Conservation (phyloP, 2,888 invertebrate genomes). For the Himalopsyche tibetana region DNA sequence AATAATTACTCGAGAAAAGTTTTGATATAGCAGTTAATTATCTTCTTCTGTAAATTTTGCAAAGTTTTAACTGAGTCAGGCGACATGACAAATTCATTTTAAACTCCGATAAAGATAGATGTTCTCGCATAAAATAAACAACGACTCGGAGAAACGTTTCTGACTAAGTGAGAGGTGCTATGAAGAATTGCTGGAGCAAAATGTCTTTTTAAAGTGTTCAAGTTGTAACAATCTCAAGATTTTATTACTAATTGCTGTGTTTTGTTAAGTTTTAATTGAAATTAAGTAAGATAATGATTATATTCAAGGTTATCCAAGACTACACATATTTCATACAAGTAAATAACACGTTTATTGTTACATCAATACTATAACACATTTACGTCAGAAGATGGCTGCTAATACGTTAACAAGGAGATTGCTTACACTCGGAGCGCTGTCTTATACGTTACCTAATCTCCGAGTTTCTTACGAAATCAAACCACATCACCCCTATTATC, state of each 20-base stretch:
- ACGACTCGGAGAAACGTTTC: not conserved
- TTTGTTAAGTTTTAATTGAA: slow-evolving; percentile 7
- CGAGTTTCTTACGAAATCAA: no score
- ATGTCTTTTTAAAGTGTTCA: not conserved
- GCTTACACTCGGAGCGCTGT: no score
- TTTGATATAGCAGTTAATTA: not conserved
- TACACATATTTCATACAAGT: no score
- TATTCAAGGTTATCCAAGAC: no score
- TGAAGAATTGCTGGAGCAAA: not conserved
- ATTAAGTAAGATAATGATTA: not conserved
- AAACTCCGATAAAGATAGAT: not conserved
- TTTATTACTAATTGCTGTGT: not conserved
- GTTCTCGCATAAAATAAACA: not conserved
- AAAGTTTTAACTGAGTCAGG: not conserved
- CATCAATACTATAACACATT: no score
- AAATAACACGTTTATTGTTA: no score
- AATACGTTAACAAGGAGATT: no score
- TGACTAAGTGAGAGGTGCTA: not conserved
- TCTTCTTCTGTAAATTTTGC: not conserved
- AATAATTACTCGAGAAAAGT: not conserved
- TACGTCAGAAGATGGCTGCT: not conserved
- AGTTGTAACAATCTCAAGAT: not conserved
- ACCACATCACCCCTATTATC: no score
- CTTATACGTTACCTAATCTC: no score
- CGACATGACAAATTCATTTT: slow-evolving; percentile 19